These are phyloP conservation scores for Thymallus thymallus DNA, from an alignment of 2,113 vertebrate genomes.

Conservation along the genomic window DNA sequence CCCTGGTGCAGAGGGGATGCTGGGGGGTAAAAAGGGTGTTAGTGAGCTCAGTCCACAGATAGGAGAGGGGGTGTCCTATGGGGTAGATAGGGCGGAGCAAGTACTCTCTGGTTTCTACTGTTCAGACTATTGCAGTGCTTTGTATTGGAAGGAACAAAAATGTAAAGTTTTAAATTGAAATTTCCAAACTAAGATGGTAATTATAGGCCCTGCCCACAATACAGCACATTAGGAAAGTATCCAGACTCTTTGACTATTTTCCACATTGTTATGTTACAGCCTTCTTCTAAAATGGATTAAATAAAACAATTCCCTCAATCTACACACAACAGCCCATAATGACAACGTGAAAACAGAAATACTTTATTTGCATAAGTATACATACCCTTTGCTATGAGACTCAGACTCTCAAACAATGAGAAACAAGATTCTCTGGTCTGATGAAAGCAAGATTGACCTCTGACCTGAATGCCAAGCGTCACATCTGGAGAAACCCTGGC, in stretches of 20 bases:
- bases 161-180: not conserved
- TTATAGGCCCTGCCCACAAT: not conserved
- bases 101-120: slow-evolving; percentile 32
- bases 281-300: not conserved
- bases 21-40: slow-evolving; percentile 40
- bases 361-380: too few species aligned
- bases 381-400: too few species aligned
- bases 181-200: not conserved
- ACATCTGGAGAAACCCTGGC: too few species aligned
- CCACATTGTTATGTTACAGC: too few species aligned
- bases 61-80: not conserved
- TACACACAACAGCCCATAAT: too few species aligned
- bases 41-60: slow-evolving; percentile 38
- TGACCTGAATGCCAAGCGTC: too few species aligned
- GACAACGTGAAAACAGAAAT: too few species aligned
- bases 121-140: slow-evolving; percentile 2
- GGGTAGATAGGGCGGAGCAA: not conserved
- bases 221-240: not conserved
- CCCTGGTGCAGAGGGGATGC: slow-evolving; percentile 13
- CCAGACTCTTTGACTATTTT: not conserved
- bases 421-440: too few species aligned
- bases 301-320: too few species aligned
- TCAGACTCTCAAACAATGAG: too few species aligned
- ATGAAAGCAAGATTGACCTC: too few species aligned
- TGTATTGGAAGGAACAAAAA: too few species aligned